A percentile compares a stretch with the other conserved stretches of the same genome.
Evolutionary conservation across 64 coral and sea anemone genomes (phyloP).

Genomic region (Stichodactyla mertensii): DNA sequence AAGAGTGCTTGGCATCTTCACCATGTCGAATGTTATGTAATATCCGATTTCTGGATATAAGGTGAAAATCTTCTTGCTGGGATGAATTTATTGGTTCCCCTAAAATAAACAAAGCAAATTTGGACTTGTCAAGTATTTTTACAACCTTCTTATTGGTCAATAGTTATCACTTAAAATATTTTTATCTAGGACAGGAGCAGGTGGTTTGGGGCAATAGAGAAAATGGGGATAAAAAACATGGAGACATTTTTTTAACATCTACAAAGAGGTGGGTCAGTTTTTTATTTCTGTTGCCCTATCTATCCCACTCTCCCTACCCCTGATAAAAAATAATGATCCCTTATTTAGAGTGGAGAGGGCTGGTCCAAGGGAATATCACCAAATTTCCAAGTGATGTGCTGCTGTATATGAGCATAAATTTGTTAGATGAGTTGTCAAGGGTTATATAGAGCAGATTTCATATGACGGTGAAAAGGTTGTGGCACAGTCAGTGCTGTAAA

Average conservation of each 20-base stretch:
- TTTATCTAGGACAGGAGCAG: too few relatives aligned
- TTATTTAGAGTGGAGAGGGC: background rate
- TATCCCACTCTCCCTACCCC: background rate
- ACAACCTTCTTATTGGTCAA: background rate
- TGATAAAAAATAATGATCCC: too few relatives aligned
- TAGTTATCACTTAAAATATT: too few relatives aligned
- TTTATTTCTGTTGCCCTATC: background rate
- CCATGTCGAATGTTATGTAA: background rate
- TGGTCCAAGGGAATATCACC: too few relatives aligned
- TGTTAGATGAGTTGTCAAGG: too few relatives aligned
- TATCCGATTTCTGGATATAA: constrained; percentile 4
- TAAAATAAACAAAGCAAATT: background rate
- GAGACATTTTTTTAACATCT: background rate
- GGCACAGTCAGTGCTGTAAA: too few relatives aligned
- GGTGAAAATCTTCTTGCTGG: constrained; percentile 6
- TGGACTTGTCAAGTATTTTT: background rate
- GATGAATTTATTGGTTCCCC: background rate
- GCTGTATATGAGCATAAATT: too few relatives aligned
- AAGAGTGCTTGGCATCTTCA: background rate
- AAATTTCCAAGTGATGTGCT: too few relatives aligned
- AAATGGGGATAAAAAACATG: too few relatives aligned
- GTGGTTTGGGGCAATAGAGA: too few relatives aligned
- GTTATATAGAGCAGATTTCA: too few relatives aligned
- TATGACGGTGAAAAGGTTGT: too few relatives aligned
- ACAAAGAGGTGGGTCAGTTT: background rate